These are phyloP conservation scores for Leucoraja erinaceus DNA, from an alignment of 2,113 vertebrate genomes.

Conservation along the genomic window DNA sequence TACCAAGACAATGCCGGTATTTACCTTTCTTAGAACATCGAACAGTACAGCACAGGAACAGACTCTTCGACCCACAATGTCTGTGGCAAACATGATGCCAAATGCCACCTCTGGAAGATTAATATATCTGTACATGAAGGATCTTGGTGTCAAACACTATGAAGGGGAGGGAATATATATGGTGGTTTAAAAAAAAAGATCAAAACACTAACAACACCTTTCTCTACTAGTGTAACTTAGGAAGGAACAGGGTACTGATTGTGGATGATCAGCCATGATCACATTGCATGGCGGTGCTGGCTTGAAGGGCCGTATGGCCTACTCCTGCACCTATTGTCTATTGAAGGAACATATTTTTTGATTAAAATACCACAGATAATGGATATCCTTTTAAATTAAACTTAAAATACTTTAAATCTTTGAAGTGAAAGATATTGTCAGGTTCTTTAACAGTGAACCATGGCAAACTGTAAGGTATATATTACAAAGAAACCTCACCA, in stretches of 20 bases:
- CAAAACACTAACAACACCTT: neutral
- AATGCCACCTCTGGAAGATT: too few species aligned
- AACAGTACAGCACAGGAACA: too few species aligned
- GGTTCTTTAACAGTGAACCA: neutral
- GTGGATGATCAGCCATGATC: too few species aligned
- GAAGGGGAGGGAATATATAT: neutral
- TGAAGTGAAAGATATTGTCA: neutral
- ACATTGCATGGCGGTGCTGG: too few species aligned
- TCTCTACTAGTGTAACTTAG: neutral
- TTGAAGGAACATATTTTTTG: neutral
- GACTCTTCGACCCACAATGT: too few species aligned
- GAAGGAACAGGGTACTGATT: too few species aligned
- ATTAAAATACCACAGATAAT: constrained; percentile 18
- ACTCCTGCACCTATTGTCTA: too few species aligned
- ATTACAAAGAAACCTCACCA: neutral
- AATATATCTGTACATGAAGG: too few species aligned
- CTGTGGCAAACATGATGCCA: too few species aligned
- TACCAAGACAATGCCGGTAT: neutral
- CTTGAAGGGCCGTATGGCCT: too few species aligned
- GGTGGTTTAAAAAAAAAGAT: neutral
- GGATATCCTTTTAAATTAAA: constrained; percentile 16
- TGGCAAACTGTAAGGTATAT: neutral
- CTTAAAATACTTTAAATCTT: constrained; percentile 10
- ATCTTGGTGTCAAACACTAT: neutral
- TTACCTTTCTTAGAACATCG: neutral